Evolutionary conservation across 2,888 invertebrate species (phyloP).

Genomic region (Hirtodrosophila trivittata): DNA sequence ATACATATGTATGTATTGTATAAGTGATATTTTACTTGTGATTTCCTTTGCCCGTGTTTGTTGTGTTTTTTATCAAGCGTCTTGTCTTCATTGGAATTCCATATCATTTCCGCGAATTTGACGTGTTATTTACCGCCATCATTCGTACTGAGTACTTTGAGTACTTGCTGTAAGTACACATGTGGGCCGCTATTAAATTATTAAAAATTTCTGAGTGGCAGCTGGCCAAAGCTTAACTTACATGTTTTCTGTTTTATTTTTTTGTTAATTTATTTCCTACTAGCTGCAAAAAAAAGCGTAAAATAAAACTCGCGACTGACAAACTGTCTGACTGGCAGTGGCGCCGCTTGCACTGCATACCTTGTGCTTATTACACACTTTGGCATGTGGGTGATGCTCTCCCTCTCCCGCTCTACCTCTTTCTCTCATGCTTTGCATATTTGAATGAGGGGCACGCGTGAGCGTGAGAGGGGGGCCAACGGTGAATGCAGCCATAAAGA

Average conservation of each 20-base stretch:
- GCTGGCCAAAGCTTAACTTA: constrained; percentile 22
- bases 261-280: background rate
- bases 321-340: constrained; percentile 32
- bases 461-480: constrained; percentile 25
- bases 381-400: constrained; percentile 19
- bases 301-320: constrained; percentile 26
- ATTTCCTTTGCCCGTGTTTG: constrained; percentile 28
- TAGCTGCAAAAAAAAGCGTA: constrained; percentile 12
- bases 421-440: background rate
- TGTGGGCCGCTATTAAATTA: constrained; percentile 30
- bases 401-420: background rate
- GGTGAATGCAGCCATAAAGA: constrained; percentile 27
- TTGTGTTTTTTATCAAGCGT: constrained; percentile 34
- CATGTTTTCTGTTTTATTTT: background rate
- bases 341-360: constrained; percentile 37
- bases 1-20: constrained; percentile 8
- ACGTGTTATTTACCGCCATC: constrained; percentile 34
- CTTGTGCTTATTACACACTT: constrained; percentile 40
- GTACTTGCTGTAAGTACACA: constrained; percentile 9
- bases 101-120: constrained; percentile 71
- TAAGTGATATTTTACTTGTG: constrained; percentile 19
- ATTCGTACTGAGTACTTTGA: constrained; percentile 16
- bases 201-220: constrained; percentile 31
- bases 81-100: constrained; percentile 64
- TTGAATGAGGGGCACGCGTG: constrained; percentile 31